Conservation (phyloP, 2,888 invertebrate species). For the Lithophane semibrunnea region DNA sequence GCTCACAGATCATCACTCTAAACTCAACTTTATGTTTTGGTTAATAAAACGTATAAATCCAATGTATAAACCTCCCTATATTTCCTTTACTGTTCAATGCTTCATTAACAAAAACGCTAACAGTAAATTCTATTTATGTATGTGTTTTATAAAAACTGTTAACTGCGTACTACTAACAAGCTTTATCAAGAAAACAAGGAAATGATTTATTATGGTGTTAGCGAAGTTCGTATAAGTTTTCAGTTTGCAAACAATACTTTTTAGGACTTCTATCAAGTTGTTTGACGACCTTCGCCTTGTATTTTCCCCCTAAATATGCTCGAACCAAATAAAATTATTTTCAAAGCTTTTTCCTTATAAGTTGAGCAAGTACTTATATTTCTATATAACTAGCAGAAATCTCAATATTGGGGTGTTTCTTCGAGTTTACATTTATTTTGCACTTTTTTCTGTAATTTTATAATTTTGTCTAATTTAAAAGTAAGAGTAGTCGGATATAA, state of each 20-base stretch:
- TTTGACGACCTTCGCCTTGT: constrained; percentile 27
- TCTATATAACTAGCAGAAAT: not conserved
- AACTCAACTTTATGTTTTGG: constrained; percentile 13
- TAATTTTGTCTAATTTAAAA: no score
- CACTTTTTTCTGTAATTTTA: no score
- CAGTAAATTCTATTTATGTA: constrained; percentile 27
- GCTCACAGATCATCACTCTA: constrained; percentile 5
- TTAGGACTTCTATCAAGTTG: constrained; percentile 44
- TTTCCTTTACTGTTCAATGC: constrained; percentile 11
- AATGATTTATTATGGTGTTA: constrained; percentile 47
- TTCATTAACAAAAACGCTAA: constrained; percentile 16
- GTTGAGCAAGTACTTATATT: constrained; percentile 11
- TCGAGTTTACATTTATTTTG: no score
- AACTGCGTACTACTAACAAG: constrained; percentile 27
- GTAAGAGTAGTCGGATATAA: no score
- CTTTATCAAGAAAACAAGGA: constrained; percentile 57
- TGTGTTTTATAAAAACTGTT: constrained; percentile 37
- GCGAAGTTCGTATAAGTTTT: constrained; percentile 28
- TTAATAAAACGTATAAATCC: no score
- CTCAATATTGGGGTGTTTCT: no score
- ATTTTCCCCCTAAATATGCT: constrained; percentile 32
- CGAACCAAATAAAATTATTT: constrained; percentile 30
- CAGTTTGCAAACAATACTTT: constrained; percentile 43
- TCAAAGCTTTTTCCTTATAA: constrained; percentile 25
- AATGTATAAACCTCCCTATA: no score